A percentile compares a stretch with the other conserved stretches of the same genome.
phyloP scores from a whole-genome alignment of 2,888 invertebrate genomes.

The Byasa hedistus region DNA sequence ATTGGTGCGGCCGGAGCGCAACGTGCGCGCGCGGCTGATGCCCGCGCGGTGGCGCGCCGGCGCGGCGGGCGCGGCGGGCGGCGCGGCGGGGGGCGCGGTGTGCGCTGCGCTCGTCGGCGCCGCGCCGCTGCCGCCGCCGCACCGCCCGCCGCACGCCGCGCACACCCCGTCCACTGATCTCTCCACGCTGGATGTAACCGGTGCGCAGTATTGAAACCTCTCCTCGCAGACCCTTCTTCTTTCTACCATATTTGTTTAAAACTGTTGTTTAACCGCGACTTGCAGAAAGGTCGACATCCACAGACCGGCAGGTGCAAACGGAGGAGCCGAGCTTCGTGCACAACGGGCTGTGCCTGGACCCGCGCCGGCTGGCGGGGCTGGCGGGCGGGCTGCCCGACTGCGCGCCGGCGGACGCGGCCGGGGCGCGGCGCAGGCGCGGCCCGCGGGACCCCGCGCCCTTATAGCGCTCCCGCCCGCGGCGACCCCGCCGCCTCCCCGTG shows the following conservation, averaged over 20 bases:
- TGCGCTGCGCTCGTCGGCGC: slow-evolving; percentile 52
- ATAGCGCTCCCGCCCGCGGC: not conserved
- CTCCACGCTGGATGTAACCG: slow-evolving; percentile 56
- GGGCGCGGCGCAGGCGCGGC: slow-evolving; percentile 30
- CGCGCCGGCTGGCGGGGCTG: slow-evolving; percentile 43
- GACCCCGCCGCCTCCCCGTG: slow-evolving; percentile 1
- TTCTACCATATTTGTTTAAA: too few species aligned
- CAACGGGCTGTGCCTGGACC: slow-evolving; percentile 45
- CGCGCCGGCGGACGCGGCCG: slow-evolving; percentile 24
- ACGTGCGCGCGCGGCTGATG: slow-evolving; percentile 63
- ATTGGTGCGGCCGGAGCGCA: slow-evolving; percentile 62
- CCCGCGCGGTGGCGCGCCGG: slow-evolving; percentile 48
- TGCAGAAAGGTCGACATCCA: slow-evolving; percentile 51
- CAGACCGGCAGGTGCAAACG: slow-evolving; percentile 64
- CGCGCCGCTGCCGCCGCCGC: slow-evolving; percentile 42
- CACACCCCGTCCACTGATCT: slow-evolving; percentile 54
- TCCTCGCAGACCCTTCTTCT: too few species aligned
- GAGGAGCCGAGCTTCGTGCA: slow-evolving; percentile 47
- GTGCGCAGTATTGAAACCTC: too few species aligned
- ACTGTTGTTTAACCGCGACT: too few species aligned
- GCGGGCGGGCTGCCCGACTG: slow-evolving; percentile 38
- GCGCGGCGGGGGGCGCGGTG: slow-evolving; percentile 53
- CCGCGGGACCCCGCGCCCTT: slow-evolving; percentile 12
- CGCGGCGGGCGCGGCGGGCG: slow-evolving; percentile 33
- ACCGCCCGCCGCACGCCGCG: slow-evolving; percentile 36